Evolutionary conservation across 2,797 vertebrate species (phyloP).

Genomic region (Pygocentrus nattereri): DNA sequence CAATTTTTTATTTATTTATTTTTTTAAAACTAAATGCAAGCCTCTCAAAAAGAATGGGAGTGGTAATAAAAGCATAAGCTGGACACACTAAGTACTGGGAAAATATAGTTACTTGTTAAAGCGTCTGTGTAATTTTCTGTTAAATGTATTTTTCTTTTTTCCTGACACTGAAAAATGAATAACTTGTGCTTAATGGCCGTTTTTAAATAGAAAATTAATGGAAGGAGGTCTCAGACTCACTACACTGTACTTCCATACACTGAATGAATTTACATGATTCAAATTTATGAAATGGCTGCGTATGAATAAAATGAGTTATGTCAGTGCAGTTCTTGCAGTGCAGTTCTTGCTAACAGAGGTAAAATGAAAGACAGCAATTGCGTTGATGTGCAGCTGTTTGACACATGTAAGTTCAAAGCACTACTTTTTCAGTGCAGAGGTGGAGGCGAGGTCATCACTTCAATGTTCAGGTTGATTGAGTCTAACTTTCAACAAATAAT

Average conservation of each 20-base stretch:
- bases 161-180: no score
- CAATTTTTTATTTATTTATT: no score
- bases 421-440: neutral
- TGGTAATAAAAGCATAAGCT: no score
- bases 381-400: neutral
- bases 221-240: neutral
- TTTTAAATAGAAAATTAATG: no score
- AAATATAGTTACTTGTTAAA: no score
- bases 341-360: neutral
- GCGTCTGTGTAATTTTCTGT: no score
- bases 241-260: neutral
- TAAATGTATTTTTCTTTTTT: no score
- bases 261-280: neutral
- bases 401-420: neutral
- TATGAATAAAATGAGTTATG: neutral
- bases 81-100: no score
- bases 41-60: no score
- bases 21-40: no score
- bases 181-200: no score
- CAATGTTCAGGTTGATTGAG: neutral
- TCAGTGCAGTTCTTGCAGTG: neutral
- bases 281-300: neutral
- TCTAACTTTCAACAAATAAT: slow-evolving; percentile 12
- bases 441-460: neutral
- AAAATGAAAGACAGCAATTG: neutral